phyloP scores from a whole-genome alignment of 2,113 vertebrate genomes.

The Tinamus guttatus region DNA sequence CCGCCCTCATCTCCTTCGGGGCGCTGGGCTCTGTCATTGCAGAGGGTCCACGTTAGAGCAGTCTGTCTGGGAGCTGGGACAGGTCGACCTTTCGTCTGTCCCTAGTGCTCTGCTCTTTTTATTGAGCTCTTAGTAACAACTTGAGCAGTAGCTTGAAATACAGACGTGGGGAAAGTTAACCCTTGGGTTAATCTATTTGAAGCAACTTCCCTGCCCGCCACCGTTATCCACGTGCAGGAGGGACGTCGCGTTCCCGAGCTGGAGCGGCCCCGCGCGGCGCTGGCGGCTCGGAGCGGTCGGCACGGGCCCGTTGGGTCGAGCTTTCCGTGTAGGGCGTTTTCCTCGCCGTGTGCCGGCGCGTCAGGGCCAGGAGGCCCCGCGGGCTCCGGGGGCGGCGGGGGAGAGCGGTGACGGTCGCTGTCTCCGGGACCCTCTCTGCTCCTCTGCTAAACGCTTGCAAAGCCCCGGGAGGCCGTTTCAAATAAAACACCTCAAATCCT shows the following conservation, averaged over 20 bases:
- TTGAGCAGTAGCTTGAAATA: neutral
- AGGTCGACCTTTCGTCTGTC: fast-evolving
- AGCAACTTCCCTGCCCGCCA: fast-evolving
- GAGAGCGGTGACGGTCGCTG: neutral
- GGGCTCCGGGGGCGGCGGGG: fast-evolving
- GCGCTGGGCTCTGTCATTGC: fast-evolving
- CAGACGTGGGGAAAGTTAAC: neutral
- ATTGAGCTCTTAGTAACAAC: neutral
- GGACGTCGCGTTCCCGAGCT: neutral
- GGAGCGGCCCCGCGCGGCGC: too few relatives aligned
- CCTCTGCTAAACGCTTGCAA: neutral
- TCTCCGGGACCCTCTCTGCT: neutral
- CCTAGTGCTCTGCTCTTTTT: fast-evolving
- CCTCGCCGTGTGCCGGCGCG: fast-evolving
- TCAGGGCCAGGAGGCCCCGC: neutral
- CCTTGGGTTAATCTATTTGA: fast-evolving
- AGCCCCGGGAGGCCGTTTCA: neutral
- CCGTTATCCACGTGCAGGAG: fast-evolving
- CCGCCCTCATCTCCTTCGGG: fast-evolving
- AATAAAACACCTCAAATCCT: neutral
- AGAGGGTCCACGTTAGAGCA: fast-evolving
- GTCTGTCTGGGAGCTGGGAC: neutral
- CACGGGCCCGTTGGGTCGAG: fast-evolving
- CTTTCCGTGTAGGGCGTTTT: neutral
- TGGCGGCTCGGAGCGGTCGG: too few relatives aligned